Evolutionary conservation across 92 coral and sea anemone species (phyloP), one percentile per base, ranked within the genome.

Genomic region (Ricordea florida): DNA sequence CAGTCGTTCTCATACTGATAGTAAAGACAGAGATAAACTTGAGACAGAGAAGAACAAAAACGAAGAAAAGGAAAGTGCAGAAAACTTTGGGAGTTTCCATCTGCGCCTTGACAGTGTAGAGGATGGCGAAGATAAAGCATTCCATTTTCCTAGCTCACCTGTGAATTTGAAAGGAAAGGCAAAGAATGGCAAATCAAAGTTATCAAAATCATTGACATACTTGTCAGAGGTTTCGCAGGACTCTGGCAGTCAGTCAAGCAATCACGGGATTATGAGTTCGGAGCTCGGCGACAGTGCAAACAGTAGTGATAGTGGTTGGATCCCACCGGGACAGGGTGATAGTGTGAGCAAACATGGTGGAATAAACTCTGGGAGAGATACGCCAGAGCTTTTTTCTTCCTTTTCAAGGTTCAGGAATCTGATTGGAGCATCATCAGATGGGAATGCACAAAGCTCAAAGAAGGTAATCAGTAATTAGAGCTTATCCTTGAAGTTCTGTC

Each of bases 81-180:
- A 66, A 25, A 45, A 60, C 26, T 45, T 37, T 11, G 85, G 57
- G 35, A 81, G 87, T 34, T 86, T 92, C 41, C 66, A 86, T 25
- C 96, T 94, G 9, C 81, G 97, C 25, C 83, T 94, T 40, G 98
- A 94, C 53, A 88, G 97, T 38, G 15, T 88, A 3, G 97, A 91
- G 20, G 94, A 94, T 58, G 92, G 82, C 21, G 87, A 85, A 23
- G 81, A 62, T 26, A 53, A 41, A 14, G 43, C 45, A 8, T 53
- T 61, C 47, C 37, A 59, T 23, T 80, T 75, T 34, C 80, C 71
- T 24, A 48, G 69, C 46, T 76, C 63, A 44, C 42, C 45, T 23
- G 16, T 32, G 9, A 74, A 52, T 28, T 71, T 87, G 15, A 89
- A 85, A 57, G 23, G 49, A 13, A 77, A 27, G 18, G 41, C 25